Evolutionary conservation across 2,888 invertebrate species (phyloP), one percentile per base, ranked within the genome.

Genomic region (Pherbina coryleti): DNA sequence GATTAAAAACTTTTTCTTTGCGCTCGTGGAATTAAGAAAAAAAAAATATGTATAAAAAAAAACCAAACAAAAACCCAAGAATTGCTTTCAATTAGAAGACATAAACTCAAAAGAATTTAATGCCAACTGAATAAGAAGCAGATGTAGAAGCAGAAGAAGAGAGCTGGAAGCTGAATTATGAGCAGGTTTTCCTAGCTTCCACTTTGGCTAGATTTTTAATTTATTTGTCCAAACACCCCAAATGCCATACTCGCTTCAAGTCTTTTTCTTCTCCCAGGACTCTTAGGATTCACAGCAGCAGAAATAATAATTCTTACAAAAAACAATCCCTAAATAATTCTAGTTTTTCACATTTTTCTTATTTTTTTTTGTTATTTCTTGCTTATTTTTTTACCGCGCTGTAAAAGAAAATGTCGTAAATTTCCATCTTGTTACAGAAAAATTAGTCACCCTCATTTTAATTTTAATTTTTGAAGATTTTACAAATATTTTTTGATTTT

Each of bases 391-490:
- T 62, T 11, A 34, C n/a, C n/a, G 1, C 4, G 9, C 44, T 19
- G 8, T 3, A 55, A 53, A 75, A 75, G 55, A 75, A 75, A 75
- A 75, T 75, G 75, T 75, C 75, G 75, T 75, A 67, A 67, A 75
- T 75, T 75, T 66, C 75, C 75, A 75, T 75, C 75, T 75, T 75
- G 75, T 75, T 75, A 55, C 11, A 37, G 55, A 53, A 64, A 66
- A 75, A 75, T 67, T 75, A 75, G 75, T 75, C 67, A 75, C 75
- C 75, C 75, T 75, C 75, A 49, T 75, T 75, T 75, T 66, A 37
- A 66, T 67, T 75, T 67, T 55, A 75, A 57, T 75, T 67, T 75
- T 22, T 51, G 8, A 72, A 22, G 57, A 60, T 60, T 72, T 60
- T 71, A 71, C 55, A 11, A 37, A 9, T n/a, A n/a, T 25, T n/a